Evolutionary conservation across 2,888 invertebrate species (phyloP).

Genomic region (Drosophila cognata): DNA sequence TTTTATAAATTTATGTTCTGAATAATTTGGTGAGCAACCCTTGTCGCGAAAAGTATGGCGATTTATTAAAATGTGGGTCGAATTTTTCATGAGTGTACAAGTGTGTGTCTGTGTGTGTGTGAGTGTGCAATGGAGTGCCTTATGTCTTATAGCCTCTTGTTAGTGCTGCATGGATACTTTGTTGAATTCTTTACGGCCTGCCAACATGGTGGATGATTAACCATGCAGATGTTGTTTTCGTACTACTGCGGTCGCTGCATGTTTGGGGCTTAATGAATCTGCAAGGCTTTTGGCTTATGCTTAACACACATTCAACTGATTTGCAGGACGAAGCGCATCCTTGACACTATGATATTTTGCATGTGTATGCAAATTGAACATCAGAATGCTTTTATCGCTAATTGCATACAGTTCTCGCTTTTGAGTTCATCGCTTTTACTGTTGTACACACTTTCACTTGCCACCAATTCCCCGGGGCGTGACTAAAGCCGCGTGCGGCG

Average conservation of each 20-base stretch:
- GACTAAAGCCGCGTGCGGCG: conserved; percentile 30
- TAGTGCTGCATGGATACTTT: conserved; percentile 62
- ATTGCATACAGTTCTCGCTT: conserved; percentile 54
- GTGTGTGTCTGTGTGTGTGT: conserved; percentile 19
- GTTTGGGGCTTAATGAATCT: conserved; percentile 60
- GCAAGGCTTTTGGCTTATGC: conserved; percentile 30
- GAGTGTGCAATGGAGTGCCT: conserved; percentile 34
- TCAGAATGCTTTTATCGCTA: conserved; percentile 71
- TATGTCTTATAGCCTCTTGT: conserved; percentile 54
- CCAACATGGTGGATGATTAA: conserved; percentile 72
- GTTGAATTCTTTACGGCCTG: conserved; percentile 55
- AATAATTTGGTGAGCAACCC: neutral
- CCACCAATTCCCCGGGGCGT: conserved; percentile 46
- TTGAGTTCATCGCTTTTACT: conserved; percentile 29
- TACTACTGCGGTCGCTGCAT: conserved; percentile 53
- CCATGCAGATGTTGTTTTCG: conserved; percentile 57
- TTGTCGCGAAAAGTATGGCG: neutral
- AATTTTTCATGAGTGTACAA: neutral
- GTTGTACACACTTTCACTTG: conserved; percentile 34
- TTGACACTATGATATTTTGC: conserved; percentile 52
- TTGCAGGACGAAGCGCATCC: conserved; percentile 47
- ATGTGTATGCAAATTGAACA: conserved; percentile 40
- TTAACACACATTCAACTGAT: conserved; percentile 28
- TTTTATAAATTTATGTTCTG: neutral
- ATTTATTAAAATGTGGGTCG: neutral